Percentiles rank a stretch among this genome's conserved stretches.
These are phyloP conservation scores for Zaprionus africanus DNA, from an alignment of 1,140 invertebrate species.

Conservation along the genomic window DNA sequence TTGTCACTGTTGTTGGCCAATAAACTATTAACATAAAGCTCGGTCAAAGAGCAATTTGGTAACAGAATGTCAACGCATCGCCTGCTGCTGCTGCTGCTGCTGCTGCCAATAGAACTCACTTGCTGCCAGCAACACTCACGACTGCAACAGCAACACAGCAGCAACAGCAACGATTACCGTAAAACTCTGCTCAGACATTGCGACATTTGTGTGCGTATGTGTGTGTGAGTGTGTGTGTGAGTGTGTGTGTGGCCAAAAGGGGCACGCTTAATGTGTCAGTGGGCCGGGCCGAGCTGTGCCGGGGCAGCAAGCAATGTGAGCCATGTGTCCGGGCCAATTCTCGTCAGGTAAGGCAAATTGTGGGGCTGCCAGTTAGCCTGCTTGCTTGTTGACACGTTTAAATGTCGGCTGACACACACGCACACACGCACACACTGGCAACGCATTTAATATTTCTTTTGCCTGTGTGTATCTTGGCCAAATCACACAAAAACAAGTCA, in stretches of 20 bases:
- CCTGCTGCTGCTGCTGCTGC: not conserved
- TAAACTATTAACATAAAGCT: constrained; percentile 76
- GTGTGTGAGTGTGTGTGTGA: constrained; percentile 34
- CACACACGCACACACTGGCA: constrained; percentile 15
- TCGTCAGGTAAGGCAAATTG: constrained; percentile 32
- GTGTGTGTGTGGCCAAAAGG: constrained; percentile 58
- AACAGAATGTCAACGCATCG: constrained; percentile 75
- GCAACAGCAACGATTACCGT: constrained; percentile 31
- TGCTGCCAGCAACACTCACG: constrained; percentile 22
- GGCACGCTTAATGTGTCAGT: constrained; percentile 75
- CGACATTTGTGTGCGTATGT: constrained; percentile 49
- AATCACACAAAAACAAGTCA: constrained; percentile 70
- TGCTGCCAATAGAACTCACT: constrained; percentile 68
- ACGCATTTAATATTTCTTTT: constrained; percentile 15
- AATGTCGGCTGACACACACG: constrained; percentile 61
- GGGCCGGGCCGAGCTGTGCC: constrained; percentile 30
- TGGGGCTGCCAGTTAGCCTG: constrained; percentile 60
- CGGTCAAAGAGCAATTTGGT: constrained; percentile 66
- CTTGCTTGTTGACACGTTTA: constrained; percentile 80
- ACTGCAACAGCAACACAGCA: constrained; percentile 52
- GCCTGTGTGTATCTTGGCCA: constrained; percentile 51
- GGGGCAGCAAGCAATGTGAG: not conserved
- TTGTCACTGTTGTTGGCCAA: constrained; percentile 46
- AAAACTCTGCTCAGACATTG: constrained; percentile 14
- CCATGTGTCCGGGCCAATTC: constrained; percentile 45